Evolutionary conservation across 2,797 vertebrate species (phyloP).

Genomic region (Microcaecilia unicolor): DNA sequence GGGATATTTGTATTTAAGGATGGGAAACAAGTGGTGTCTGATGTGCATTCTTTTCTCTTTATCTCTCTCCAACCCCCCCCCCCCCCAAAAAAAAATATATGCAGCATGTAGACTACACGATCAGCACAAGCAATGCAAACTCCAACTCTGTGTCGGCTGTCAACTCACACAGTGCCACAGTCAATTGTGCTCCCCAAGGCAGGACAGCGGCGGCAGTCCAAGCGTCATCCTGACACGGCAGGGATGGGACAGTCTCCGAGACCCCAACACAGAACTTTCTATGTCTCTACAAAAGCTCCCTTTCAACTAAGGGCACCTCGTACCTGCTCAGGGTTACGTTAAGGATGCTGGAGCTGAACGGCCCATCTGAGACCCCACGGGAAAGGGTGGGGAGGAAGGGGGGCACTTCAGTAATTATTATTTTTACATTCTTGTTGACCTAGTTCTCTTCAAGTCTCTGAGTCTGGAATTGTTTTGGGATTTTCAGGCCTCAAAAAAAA

Average conservation of each 20-base stretch:
- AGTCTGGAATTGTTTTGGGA: no score
- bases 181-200: constrained; percentile 7
- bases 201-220: constrained; percentile 1
- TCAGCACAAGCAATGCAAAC: background rate
- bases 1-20: no score
- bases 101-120: constrained; percentile 12
- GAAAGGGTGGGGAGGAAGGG: no score
- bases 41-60: background rate
- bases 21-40: no score
- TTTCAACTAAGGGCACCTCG: background rate
- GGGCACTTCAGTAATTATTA: no score
- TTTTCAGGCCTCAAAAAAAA: no score
- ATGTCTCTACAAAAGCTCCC: no score
- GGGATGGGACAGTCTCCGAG: background rate
- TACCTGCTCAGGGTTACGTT: constrained; percentile 13
- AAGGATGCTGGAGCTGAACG: background rate
- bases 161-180: background rate
- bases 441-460: no score
- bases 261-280: background rate
- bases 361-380: no score
- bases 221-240: background rate
- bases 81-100: no score
- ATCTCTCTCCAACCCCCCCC: no score
- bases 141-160: background rate
- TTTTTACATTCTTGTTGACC: no score